phyloP scores from a whole-genome alignment of 2,888 invertebrate genomes.

The Rhingia rostrata region DNA sequence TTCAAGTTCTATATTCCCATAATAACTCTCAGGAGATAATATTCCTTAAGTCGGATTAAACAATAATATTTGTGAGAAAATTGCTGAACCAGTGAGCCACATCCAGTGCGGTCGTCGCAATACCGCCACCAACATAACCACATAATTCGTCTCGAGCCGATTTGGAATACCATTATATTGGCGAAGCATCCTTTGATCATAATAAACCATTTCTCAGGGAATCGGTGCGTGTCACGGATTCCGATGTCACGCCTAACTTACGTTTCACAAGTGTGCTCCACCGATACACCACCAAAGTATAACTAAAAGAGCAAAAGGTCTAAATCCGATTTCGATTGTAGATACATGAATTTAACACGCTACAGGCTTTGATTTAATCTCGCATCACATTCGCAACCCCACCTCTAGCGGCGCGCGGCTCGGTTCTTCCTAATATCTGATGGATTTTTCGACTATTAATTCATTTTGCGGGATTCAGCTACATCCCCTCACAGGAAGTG shows the following conservation, averaged over 20 bases:
- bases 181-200: constrained; percentile 24
- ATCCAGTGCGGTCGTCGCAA: background rate
- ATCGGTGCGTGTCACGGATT: constrained; percentile 57
- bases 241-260: constrained; percentile 55
- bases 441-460: constrained; percentile 35
- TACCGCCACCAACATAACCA: background rate
- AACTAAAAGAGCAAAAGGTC: constrained; percentile 32
- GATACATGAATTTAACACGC: constrained; percentile 78
- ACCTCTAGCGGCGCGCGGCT: constrained; percentile 27
- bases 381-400: constrained; percentile 9
- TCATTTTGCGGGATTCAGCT: constrained; percentile 34
- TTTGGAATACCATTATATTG: constrained; percentile 25
- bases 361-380: constrained; percentile 74
- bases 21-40: background rate
- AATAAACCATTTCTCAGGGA: constrained; percentile 1
- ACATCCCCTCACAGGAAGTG: constrained; percentile 20
- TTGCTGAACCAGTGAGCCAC: background rate
- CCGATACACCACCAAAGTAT: background rate
- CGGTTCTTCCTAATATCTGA: constrained; percentile 4
- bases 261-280: constrained; percentile 32
- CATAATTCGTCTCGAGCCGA: constrained; percentile 23
- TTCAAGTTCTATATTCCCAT: too few relatives aligned
- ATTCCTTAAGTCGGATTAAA: constrained; percentile 16
- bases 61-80: constrained; percentile 56
- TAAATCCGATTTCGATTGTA: constrained; percentile 41